Evolutionary conservation across 2,113 vertebrate species (phyloP).

Genomic region (Oceanites oceanicus): DNA sequence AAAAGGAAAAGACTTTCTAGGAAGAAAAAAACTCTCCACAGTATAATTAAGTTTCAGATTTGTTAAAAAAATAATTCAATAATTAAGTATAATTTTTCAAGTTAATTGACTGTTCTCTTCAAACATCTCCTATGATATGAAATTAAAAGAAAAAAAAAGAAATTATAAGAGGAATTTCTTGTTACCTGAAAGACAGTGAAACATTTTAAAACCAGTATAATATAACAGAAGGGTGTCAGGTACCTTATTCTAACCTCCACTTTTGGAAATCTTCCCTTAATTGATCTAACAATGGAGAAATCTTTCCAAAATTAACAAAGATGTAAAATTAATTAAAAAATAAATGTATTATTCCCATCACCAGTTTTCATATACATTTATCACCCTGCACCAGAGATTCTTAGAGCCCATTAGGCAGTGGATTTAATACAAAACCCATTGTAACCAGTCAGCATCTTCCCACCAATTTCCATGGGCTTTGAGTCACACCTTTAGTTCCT

Average conservation of each 20-base stretch:
- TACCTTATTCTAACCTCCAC: neutral
- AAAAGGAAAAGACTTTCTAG: neutral
- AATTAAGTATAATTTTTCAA: neutral
- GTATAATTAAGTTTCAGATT: neutral
- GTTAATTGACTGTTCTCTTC: neutral
- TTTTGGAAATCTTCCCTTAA: neutral
- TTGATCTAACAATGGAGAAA: neutral
- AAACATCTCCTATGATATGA: neutral
- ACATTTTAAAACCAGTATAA: neutral
- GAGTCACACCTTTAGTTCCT: neutral
- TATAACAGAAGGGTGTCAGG: neutral
- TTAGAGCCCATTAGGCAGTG: too few species aligned
- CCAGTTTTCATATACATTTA: neutral
- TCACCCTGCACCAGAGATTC: neutral
- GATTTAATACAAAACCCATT: neutral
- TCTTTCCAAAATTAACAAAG: neutral
- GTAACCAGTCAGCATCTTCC: neutral
- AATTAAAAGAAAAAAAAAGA: neutral
- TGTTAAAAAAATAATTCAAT: neutral
- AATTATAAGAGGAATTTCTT: neutral
- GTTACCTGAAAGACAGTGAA: neutral
- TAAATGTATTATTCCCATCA: neutral
- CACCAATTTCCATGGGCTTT: neutral
- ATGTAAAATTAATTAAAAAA: neutral
- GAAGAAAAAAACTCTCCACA: neutral